Evolutionary conservation across 2,113 vertebrate genomes (phyloP), one percentile per base, ranked within the genome.

Genomic region (Gobio gobio): DNA sequence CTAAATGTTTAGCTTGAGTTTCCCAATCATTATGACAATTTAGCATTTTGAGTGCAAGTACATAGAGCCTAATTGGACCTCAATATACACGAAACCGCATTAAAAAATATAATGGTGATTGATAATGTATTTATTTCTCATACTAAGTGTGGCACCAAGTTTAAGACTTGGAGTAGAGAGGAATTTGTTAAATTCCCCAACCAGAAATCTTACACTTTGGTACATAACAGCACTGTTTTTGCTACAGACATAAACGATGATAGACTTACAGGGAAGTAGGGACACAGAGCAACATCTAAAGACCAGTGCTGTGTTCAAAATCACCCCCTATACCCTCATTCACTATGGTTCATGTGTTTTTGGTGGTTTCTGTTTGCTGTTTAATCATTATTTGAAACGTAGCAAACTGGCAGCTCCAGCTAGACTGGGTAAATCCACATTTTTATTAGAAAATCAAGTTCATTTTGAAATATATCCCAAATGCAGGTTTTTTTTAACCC

Each of bases 1-100:
- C 43, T 74, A n/a, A 74, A 74, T 49, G 45, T 24, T 45, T 47
- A 45, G 70, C 36, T 73, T 45, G 70, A 45, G 40, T 73, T 74
- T 74, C n/a, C 10, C 13, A 5, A 74, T 74, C 72, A 74, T 74
- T 74, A 49, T 24, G 72, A 26, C 45, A 49, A 74, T 74, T 74
- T 74, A 74, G 72, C n/a, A 26, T 16, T 49, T 43, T 47, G 40
- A 47, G 45, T 5, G 4, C 12, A 14, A 47, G 10, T 47, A 74
- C 70, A 24, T 14, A 14, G 5, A 73, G 45, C 43, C 43, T 74
- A 22, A 49, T 10, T 74, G 45, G n/a, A n/a, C 43, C 43, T 26
- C 72, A 49, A 9, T 12, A 8, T 49, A 2, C 24, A 26, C 72
- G 26, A 49, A 74, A 74, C 43, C 72, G n/a, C 43, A 47, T 12